Evolutionary conservation across 2,113 vertebrate species (phyloP).

Genomic region (Forbesichthys agassizii): DNA sequence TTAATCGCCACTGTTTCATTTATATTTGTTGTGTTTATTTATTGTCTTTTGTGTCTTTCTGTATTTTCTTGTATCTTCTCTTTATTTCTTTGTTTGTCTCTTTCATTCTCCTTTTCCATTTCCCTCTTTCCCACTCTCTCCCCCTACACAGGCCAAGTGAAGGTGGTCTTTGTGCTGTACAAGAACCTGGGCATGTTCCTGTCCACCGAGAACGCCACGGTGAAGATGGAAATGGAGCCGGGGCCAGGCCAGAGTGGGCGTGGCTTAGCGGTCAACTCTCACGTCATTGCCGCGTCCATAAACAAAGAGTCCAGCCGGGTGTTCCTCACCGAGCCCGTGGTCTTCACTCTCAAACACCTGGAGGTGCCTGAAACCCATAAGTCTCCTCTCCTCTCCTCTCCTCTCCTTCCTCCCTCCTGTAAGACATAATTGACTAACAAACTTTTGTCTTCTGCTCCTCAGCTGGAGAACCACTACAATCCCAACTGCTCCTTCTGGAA

Average conservation of each 20-base stretch:
- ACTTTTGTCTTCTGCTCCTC: background rate
- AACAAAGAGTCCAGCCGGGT: slow-evolving; percentile 93
- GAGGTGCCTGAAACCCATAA: slow-evolving; percentile 70
- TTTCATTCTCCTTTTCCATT: slow-evolving; percentile 8
- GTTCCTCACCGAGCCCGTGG: slow-evolving; percentile 90
- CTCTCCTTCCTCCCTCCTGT: background rate
- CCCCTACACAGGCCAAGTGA: slow-evolving; percentile 83
- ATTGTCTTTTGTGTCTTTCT: background rate
- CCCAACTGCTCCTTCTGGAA: slow-evolving; percentile 98
- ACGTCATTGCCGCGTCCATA: slow-evolving; percentile 90
- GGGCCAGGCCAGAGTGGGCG: slow-evolving; percentile 61
- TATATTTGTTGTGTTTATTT: slow-evolving; percentile 1
- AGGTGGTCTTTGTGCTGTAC: slow-evolving; percentile 91
- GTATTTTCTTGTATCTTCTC: background rate
- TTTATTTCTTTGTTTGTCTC: background rate
- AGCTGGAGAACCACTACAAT: slow-evolving; percentile 89
- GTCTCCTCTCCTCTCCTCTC: background rate
- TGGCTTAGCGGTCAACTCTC: slow-evolving; percentile 87
- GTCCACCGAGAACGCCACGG: slow-evolving; percentile 89
- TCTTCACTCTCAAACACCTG: slow-evolving; percentile 88
- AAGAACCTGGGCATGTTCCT: slow-evolving; percentile 91
- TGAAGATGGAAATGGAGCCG: slow-evolving; percentile 83
- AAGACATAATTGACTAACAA: too few species aligned
- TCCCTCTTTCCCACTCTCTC: slow-evolving; percentile 3
- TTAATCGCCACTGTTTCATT: background rate